Conservation (phyloP, 2,888 invertebrate species). For the Meliscaeva auricollis region DNA sequence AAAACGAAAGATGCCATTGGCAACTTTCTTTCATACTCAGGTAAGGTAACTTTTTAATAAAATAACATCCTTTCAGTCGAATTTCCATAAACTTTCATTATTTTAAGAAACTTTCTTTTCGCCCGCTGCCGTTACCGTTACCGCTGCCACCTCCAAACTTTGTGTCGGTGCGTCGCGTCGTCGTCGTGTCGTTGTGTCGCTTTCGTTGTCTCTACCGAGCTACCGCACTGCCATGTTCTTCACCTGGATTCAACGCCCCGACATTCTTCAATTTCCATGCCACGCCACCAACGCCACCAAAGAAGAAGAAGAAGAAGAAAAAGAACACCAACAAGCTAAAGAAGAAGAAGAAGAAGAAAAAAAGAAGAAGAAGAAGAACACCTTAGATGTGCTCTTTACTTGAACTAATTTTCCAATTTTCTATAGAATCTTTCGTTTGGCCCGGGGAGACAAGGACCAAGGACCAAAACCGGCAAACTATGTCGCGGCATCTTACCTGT, state of each 20-base stretch:
- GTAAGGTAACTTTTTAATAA: constrained; percentile 73
- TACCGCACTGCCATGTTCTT: not conserved
- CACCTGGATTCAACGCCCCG: constrained; percentile 19
- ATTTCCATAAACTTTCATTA: constrained; percentile 74
- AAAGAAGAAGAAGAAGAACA: constrained; percentile 31
- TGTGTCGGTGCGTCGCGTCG: no score
- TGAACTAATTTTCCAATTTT: constrained; percentile 70
- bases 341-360: not conserved
- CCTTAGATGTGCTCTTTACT: constrained; percentile 66
- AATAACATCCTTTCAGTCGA: constrained; percentile 71
- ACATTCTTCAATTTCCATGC: not conserved
- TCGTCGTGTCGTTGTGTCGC: not conserved
- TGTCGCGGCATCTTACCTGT: constrained; percentile 25
- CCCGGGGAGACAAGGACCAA: constrained; percentile 46
- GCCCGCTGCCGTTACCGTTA: constrained; percentile 43
- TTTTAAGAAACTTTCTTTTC: constrained; percentile 71
- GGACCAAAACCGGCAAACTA: constrained; percentile 16
- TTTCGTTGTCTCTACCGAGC: not conserved
- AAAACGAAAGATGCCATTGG: constrained; percentile 71
- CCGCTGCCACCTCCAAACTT: constrained; percentile 4
- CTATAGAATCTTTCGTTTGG: constrained; percentile 51
- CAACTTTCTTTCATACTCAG: constrained; percentile 71
- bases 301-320: not conserved
- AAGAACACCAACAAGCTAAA: not conserved
- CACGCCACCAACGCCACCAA: not conserved